phyloP scores from a whole-genome alignment of 2,113 vertebrate species.

The Neolamprologus caudopunctatus region DNA sequence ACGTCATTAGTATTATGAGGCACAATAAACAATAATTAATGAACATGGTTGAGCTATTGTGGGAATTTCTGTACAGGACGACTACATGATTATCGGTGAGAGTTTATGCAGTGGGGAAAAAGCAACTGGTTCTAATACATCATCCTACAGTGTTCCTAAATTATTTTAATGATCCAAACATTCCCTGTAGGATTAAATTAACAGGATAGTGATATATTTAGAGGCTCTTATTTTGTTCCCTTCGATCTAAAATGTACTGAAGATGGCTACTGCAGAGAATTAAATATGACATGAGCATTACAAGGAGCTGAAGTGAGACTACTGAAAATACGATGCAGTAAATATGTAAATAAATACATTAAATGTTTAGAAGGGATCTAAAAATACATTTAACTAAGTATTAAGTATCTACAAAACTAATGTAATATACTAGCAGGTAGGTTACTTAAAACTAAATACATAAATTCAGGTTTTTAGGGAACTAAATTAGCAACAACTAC shows the following conservation, averaged over 20 bases:
- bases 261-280: not conserved
- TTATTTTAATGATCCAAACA: not conserved
- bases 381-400: not conserved
- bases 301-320: not conserved
- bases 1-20: not conserved
- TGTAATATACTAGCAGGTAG: not conserved
- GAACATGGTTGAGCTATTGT: not conserved
- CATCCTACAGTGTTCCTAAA: not conserved
- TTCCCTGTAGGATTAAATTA: not conserved
- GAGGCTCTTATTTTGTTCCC: not conserved
- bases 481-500: not conserved
- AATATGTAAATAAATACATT: not conserved
- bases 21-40: not conserved
- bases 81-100: not conserved
- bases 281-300: not conserved
- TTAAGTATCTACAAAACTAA: not conserved
- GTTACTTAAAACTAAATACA: not conserved
- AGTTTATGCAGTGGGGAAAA: not conserved
- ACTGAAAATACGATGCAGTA: not conserved
- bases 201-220: not conserved
- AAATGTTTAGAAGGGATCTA: not conserved
- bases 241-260: not conserved
- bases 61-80: not conserved
- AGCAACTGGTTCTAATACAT: not conserved
- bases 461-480: not conserved